Evolutionary conservation across 2,888 invertebrate species (phyloP), one percentile per base, ranked within the genome.

Genomic region (Cenopis cana): DNA sequence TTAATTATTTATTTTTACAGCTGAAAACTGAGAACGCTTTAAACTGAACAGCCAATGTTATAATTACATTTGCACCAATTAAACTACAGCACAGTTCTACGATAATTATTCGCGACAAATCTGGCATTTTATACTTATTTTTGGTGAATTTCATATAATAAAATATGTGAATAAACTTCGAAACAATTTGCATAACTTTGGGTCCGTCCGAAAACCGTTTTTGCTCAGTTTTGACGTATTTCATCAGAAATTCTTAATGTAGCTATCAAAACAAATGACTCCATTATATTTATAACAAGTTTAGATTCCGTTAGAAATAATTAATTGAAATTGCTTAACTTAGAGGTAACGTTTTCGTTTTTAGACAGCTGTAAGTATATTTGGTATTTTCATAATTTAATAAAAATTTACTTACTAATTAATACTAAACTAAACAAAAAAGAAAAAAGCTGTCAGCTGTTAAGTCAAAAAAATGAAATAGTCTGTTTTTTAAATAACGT

Each of bases 131-230:
- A 52, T 54, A 14, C 6, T 24, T 12, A 11, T 10, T 52, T 64
- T 14, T 14, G 36, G 33, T 20, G 36, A 11, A 57, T 36, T 49
- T 49, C n/a, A 33, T 36, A 67, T n/a, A n/a, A n/a, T n/a, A 36
- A 20, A 38, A 59, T 24, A 38, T 36, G 33, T 41, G 11, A 41
- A 17, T 55, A 68, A 69, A 56, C 46, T 64, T 33, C 17, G 46
- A 5, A 69, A 69, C 50, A 69, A 69, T 69, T 20, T 50, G 50
- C 69, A 64, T 69, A 64, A 69, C 64, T 69, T 69, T 24, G 38
- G 24, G 64, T 64, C 64, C 56, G 38, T 50, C 64, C 38, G 49
- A 56, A 36, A 57, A 49, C 64, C 50, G 69, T 57, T 69, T 69
- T 64, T 56, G 62, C 56, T 38, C 56, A 56, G 62, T 56, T 62